Conservation (phyloP, 2,113 vertebrate species). For the Argyrosomus japonicus region DNA sequence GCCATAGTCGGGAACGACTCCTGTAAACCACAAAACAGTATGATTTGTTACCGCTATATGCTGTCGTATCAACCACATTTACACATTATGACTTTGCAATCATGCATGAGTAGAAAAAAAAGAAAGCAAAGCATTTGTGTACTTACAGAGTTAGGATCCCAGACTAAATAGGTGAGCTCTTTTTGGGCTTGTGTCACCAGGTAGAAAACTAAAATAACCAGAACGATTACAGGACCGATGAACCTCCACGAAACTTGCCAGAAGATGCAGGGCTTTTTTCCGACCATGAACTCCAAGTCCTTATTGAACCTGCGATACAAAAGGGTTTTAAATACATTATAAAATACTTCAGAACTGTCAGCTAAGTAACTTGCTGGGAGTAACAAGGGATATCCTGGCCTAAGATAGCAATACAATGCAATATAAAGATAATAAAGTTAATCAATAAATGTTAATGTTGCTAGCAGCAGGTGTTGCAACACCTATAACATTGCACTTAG, state of each 20-base stretch:
- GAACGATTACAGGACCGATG: conserved; percentile 90
- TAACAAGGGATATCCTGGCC: neutral
- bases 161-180: conserved; percentile 85
- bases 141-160: conserved; percentile 91
- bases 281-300: conserved; percentile 84
- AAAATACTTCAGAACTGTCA: too few species aligned
- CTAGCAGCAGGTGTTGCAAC: neutral
- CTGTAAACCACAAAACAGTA: conserved; percentile 74
- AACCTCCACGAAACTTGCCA: conserved; percentile 92
- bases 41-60: neutral
- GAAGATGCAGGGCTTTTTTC: conserved; percentile 87
- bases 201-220: conserved; percentile 93
- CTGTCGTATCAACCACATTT: neutral
- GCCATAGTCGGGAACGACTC: conserved; percentile 85
- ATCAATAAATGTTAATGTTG: too few species aligned
- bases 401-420: neutral
- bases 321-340: neutral
- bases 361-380: neutral
- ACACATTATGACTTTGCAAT: neutral
- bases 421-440: neutral
- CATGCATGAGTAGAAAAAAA: neutral
- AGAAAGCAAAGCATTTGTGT: neutral
- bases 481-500: neutral
- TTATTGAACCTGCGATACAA: conserved; percentile 88
- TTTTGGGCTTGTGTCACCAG: conserved; percentile 87